These are phyloP conservation scores for Patagioenas fasciata DNA, from an alignment of 2,113 vertebrate genomes.

Conservation along the genomic window DNA sequence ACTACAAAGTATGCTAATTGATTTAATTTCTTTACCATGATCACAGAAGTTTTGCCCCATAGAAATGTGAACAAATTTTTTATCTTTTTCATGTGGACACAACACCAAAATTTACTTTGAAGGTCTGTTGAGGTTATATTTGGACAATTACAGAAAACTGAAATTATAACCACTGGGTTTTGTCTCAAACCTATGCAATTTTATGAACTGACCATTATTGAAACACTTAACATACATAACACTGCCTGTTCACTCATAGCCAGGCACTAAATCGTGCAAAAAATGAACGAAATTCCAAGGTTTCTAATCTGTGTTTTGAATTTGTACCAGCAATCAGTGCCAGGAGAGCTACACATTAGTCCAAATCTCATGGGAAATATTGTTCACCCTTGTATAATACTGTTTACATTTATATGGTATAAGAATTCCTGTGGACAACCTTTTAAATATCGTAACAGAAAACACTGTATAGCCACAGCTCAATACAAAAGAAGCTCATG, in stretches of 20 bases:
- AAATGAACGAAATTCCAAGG: background rate
- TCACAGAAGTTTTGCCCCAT: background rate
- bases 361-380: background rate
- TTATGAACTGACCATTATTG: background rate
- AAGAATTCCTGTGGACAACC: background rate
- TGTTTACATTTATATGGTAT: background rate
- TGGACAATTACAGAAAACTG: background rate
- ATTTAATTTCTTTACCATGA: background rate
- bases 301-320: background rate
- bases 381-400: background rate
- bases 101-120: background rate
- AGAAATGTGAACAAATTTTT: background rate
- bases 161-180: background rate
- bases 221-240: background rate
- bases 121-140: background rate
- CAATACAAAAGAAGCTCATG: background rate
- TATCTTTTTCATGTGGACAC: background rate
- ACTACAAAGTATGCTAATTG: background rate
- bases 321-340: background rate
- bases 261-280: background rate
- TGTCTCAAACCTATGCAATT: background rate
- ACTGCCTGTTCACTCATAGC: background rate
- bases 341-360: background rate
- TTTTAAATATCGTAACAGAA: background rate
- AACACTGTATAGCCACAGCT: background rate